phyloP scores from a whole-genome alignment of 2,113 vertebrate genomes.

The Mohoua ochrocephala region DNA sequence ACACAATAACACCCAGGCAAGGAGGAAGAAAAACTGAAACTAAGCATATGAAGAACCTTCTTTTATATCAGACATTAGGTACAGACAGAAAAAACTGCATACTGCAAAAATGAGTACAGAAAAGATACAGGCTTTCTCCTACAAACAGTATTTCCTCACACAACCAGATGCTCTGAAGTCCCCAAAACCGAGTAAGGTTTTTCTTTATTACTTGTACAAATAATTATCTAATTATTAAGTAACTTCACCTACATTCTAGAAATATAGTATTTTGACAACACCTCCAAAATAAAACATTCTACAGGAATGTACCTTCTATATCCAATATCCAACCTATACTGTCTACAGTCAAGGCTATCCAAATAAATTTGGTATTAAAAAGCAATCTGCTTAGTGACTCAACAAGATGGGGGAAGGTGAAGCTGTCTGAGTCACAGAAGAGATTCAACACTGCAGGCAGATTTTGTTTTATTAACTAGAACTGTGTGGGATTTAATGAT shows the following conservation, averaged over 20 bases:
- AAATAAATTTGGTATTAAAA: slow-evolving; percentile 47
- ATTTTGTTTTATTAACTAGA: slow-evolving; percentile 69
- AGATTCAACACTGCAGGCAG: slow-evolving; percentile 50
- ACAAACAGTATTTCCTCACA: neutral
- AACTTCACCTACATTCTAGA: neutral
- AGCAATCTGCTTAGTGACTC: slow-evolving; percentile 56
- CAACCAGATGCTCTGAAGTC: neutral
- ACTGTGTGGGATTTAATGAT: slow-evolving; percentile 63
- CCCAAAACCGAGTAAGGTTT: neutral
- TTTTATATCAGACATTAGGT: neutral
- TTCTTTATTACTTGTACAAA: neutral
- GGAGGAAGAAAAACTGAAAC: neutral
- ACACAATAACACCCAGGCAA: rapidly evolving
- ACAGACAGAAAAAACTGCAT: rapidly evolving
- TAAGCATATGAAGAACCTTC: neutral
- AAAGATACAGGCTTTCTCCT: neutral
- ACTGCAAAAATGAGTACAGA: neutral
- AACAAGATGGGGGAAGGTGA: slow-evolving; percentile 43
- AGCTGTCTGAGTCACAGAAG: slow-evolving; percentile 57
- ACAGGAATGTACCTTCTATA: neutral
- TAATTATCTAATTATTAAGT: neutral
- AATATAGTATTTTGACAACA: neutral
- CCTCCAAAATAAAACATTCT: neutral
- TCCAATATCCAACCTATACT: neutral
- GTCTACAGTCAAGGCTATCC: neutral